Evolutionary conservation across 2,113 vertebrate species (phyloP).

Genomic region (Mastomys natalensis): DNA sequence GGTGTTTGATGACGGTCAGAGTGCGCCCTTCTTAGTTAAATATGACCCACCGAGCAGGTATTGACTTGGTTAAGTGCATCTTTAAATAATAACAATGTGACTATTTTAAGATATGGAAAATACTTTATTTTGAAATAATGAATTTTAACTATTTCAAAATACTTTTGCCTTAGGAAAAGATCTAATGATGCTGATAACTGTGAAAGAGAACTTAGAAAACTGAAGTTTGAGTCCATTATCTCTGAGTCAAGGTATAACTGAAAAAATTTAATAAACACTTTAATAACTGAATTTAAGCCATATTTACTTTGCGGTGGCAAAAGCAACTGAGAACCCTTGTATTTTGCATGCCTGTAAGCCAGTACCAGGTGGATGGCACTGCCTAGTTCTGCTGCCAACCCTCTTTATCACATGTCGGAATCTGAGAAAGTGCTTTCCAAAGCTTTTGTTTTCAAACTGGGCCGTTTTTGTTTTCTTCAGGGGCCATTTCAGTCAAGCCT

Average conservation of each 20-base stretch:
- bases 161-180: conserved; percentile 87
- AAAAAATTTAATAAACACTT: conserved; percentile 28
- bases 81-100: conserved; percentile 57
- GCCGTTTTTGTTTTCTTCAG: neutral
- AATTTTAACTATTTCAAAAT: conserved; percentile 28
- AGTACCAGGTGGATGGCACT: neutral
- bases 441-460: neutral
- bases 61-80: neutral
- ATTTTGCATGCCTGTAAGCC: neutral
- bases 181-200: conserved; percentile 87
- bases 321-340: neutral
- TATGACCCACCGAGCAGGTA: neutral
- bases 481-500: neutral
- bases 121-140: neutral
- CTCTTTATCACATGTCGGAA: neutral
- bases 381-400: too few relatives aligned
- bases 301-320: neutral
- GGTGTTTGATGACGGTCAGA: conserved; percentile 15
- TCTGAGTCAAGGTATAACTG: conserved; percentile 88
- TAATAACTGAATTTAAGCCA: conserved; percentile 48
- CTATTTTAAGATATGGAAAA: conserved; percentile 18
- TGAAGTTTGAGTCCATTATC: conserved; percentile 86
- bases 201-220: conserved; percentile 86
- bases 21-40: conserved; percentile 36
- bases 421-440: neutral